These are phyloP conservation scores for Oreochromis mossambicus DNA, from an alignment of 2,797 vertebrate species.

Conservation along the genomic window DNA sequence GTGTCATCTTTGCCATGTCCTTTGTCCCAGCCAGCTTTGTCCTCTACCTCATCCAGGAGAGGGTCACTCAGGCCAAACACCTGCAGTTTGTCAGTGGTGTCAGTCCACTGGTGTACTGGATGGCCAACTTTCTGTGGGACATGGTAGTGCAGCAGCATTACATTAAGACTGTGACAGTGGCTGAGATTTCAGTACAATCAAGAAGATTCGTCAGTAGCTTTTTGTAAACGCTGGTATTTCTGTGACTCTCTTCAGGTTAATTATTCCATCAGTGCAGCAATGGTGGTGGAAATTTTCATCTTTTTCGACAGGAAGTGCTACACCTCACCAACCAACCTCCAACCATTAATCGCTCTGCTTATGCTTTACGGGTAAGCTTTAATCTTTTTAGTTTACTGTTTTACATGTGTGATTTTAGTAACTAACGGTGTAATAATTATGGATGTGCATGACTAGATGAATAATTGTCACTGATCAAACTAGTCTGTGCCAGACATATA, in stretches of 20 bases:
- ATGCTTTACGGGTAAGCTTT: slow-evolving; percentile 68
- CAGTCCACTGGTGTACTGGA: slow-evolving; percentile 87
- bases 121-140: slow-evolving; percentile 92
- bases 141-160: slow-evolving; percentile 75
- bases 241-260: slow-evolving; percentile 74
- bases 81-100: slow-evolving; percentile 94
- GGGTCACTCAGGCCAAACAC: slow-evolving; percentile 90
- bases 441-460: rapidly evolving
- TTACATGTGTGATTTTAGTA: neutral
- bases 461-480: neutral
- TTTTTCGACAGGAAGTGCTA: slow-evolving; percentile 92
- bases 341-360: slow-evolving; percentile 83
- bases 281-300: slow-evolving; percentile 87
- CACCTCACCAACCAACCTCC: slow-evolving; percentile 82
- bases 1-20: slow-evolving; percentile 95
- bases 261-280: slow-evolving; percentile 83
- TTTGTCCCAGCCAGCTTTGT: slow-evolving; percentile 93
- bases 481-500: neutral
- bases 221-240: neutral
- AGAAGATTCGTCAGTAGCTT: neutral
- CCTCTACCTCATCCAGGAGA: slow-evolving; percentile 92
- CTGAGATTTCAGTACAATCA: neutral
- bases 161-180: neutral
- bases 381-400: neutral
- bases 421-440: neutral